Conservation (phyloP, 2,888 invertebrate genomes). For the Sphaerolaimus hirsutus region DNA sequence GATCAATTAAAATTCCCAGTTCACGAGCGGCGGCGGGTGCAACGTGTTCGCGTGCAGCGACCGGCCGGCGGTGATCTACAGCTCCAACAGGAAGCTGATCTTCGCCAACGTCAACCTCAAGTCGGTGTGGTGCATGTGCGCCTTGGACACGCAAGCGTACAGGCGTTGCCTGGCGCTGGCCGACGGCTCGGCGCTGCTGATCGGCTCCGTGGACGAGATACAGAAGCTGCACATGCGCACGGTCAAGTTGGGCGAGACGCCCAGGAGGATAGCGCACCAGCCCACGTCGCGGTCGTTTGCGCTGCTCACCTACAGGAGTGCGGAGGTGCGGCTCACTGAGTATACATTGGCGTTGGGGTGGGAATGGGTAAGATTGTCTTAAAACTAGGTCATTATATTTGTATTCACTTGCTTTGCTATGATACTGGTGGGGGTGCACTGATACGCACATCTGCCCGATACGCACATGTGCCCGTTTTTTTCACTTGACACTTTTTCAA, state of each 20-base stretch:
- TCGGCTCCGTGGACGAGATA: slow-evolving; percentile 60
- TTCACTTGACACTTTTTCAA: no score
- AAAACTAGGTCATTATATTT: no score
- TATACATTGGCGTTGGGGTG: no score
- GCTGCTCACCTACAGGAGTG: slow-evolving; percentile 65
- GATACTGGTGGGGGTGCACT: no score
- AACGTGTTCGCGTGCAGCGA: slow-evolving; percentile 98
- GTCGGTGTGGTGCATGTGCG: slow-evolving; percentile 77
- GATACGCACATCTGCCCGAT: no score
- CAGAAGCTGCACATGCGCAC: slow-evolving; percentile 89
- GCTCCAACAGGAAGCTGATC: slow-evolving; percentile 28
- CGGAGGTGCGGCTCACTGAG: no score
- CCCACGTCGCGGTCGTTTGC: slow-evolving; percentile 74
- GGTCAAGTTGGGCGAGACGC: slow-evolving; percentile 76
- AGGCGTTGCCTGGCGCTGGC: slow-evolving; percentile 46
- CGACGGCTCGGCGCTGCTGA: slow-evolving; percentile 62
- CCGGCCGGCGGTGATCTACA: slow-evolving; percentile 90
- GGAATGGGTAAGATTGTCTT: no score
- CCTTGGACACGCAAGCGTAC: slow-evolving; percentile 75
- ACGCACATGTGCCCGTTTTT: no score
- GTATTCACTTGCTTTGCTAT: no score
- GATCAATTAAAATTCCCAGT: no score
- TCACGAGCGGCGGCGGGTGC: no score
- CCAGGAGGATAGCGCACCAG: slow-evolving; percentile 71
- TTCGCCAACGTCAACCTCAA: slow-evolving; percentile 33